Evolutionary conservation across 2,797 vertebrate species (phyloP), one percentile per base, ranked within the genome.

Genomic region (Sebastes trivittatus): DNA sequence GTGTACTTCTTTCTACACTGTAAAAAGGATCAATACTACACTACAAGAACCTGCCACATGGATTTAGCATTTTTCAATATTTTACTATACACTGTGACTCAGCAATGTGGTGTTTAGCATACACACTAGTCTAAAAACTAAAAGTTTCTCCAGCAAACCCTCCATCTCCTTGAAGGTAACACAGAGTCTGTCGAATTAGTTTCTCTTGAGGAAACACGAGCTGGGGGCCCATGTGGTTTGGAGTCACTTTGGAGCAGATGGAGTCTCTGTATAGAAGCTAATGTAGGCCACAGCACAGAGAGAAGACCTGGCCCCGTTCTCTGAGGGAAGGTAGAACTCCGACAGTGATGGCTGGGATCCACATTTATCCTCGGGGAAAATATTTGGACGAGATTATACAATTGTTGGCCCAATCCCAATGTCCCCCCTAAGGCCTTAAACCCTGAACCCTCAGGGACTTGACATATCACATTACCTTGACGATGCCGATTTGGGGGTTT

Each of bases 251-350:
- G 64, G 59, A 81, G 74, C 81, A 89, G 82, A 89, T 78, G 76
- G 69, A 81, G 85, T 88, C 88, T 69, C 68, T 80, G 88, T 88
- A 82, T 73, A 88, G 87, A 82, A 83, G 82, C 72, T 80, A 79
- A 91, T 91, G 78, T 92, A 81, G 91, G 91, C 71, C 92, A 85
- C 71, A 36, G 86, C 88, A 78, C 88, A 87, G 85, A 81, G 80
- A 88, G 79, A 69, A 84, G 82, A 78, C 85, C 88, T 89, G 88
- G 75, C 90, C 92, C 62, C 34, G 13, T 88, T 91, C 85, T 84
- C 70, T 20, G 73, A 83, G 61, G 65, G 42, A 88, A 82, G 84
- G 56, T 32, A 29, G 1, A 68, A 64, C 56, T 65, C 78, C 54
- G 86, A 54, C 62, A 70, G 25, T 2, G 66, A 63, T 38, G 61